phyloP scores from a whole-genome alignment of 2,797 vertebrate genomes.

The Furcifer pardalis region DNA sequence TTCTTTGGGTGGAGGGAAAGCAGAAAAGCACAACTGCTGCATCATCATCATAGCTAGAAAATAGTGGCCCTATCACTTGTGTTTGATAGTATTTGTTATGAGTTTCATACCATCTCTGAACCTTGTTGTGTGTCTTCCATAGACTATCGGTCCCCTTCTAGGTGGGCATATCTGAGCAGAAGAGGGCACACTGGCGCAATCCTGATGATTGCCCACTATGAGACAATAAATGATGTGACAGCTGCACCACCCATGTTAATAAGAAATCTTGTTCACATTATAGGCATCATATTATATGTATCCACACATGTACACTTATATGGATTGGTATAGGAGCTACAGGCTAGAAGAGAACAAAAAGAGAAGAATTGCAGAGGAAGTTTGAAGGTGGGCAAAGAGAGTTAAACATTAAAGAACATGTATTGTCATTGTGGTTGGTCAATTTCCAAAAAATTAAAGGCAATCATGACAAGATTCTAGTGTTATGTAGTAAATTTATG shows the following conservation, averaged over 20 bases:
- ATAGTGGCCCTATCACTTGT: neutral
- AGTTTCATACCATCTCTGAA: neutral
- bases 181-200: too few species aligned
- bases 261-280: too few species aligned
- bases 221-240: too few species aligned
- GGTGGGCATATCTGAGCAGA: too few species aligned
- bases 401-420: neutral
- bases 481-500: neutral
- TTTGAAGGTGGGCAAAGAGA: neutral
- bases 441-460: neutral
- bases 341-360: neutral
- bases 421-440: too few species aligned
- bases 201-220: too few species aligned
- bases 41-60: neutral
- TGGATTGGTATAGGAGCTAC: neutral
- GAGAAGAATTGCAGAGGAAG: neutral
- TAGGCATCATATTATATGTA: neutral
- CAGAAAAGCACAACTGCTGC: neutral
- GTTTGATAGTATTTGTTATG: neutral
- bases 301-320: too few species aligned
- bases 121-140: neutral
- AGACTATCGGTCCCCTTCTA: neutral
- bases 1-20: neutral
- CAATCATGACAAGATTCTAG: neutral
- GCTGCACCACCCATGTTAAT: neutral